Evolutionary conservation across 2,888 invertebrate genomes (phyloP).

Genomic region (Pterostichus madidus): DNA sequence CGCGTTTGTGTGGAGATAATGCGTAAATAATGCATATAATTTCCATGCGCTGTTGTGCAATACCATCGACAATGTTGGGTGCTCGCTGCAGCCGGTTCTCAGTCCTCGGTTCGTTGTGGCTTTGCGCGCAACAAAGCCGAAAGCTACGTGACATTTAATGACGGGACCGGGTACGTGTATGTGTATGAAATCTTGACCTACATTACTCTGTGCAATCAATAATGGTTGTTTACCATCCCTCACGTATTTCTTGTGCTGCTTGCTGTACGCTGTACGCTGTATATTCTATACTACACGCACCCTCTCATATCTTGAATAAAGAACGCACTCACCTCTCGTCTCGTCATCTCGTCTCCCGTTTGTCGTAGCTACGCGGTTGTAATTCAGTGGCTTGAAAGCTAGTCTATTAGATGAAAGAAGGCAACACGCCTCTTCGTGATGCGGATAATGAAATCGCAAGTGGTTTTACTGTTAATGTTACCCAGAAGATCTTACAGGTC

Average conservation of each 20-base stretch:
- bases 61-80: slow-evolving; percentile 17
- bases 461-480: slow-evolving; percentile 5
- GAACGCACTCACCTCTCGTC: neutral
- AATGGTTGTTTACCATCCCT: slow-evolving; percentile 41
- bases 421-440: slow-evolving; percentile 69
- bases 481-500: neutral
- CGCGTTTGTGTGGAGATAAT: neutral
- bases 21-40: slow-evolving; percentile 52
- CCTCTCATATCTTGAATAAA: neutral
- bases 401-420: slow-evolving; percentile 9
- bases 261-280: neutral
- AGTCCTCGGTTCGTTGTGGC: neutral
- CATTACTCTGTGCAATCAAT: slow-evolving; percentile 70
- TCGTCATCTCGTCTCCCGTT: neutral
- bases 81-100: neutral
- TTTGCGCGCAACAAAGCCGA: slow-evolving; percentile 21
- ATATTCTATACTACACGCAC: neutral
- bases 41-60: slow-evolving; percentile 40
- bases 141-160: slow-evolving; percentile 46
- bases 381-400: neutral
- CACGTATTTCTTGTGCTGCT: slow-evolving; percentile 13
- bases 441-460: slow-evolving; percentile 67
- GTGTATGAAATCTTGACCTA: slow-evolving; percentile 74
- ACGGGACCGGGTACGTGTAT: slow-evolving; percentile 55
- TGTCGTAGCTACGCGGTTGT: neutral